phyloP scores from a whole-genome alignment of 2,888 invertebrate genomes.

The Tinea trinotella region DNA sequence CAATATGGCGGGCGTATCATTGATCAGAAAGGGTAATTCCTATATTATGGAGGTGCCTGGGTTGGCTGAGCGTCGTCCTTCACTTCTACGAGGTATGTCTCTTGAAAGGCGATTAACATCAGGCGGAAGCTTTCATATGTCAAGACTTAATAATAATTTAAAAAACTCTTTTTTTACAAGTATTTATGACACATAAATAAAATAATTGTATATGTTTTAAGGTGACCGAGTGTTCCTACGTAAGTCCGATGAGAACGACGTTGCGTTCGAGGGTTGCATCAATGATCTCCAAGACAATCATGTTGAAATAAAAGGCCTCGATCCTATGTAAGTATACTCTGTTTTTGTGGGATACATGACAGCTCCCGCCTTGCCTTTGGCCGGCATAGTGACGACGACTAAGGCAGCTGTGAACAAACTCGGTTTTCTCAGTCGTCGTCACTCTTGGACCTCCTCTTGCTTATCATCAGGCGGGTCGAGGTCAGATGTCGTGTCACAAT shows the following conservation, averaged over 20 bases:
- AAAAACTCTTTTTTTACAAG: too few species aligned
- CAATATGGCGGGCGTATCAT: conserved; percentile 41
- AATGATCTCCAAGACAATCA: conserved; percentile 42
- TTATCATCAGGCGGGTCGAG: too few species aligned
- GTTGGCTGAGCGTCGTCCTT: conserved; percentile 78
- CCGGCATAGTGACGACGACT: too few species aligned
- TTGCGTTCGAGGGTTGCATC: conserved; percentile 50
- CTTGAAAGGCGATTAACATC: background rate
- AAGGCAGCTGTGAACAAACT: too few species aligned
- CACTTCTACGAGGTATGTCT: conserved; percentile 65
- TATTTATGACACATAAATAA: too few species aligned
- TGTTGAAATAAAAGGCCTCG: conserved; percentile 43
- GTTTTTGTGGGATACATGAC: too few species aligned
- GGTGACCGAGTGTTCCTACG: conserved; percentile 68
- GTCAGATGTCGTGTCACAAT: too few species aligned
- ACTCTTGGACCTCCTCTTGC: too few species aligned
- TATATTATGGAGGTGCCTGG: conserved; percentile 74
- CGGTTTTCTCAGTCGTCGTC: too few species aligned
- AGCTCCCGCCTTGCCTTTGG: too few species aligned
- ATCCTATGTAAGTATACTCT: conserved; percentile 37
- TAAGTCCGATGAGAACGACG: conserved; percentile 31
- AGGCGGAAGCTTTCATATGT: background rate
- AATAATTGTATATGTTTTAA: conserved; percentile 25
- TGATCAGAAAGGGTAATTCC: conserved; percentile 22
- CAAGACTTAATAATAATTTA: too few species aligned